Base-by-base conservation (phyloP, 2,888 invertebrate species). In the Acleris holmiana region DNA sequence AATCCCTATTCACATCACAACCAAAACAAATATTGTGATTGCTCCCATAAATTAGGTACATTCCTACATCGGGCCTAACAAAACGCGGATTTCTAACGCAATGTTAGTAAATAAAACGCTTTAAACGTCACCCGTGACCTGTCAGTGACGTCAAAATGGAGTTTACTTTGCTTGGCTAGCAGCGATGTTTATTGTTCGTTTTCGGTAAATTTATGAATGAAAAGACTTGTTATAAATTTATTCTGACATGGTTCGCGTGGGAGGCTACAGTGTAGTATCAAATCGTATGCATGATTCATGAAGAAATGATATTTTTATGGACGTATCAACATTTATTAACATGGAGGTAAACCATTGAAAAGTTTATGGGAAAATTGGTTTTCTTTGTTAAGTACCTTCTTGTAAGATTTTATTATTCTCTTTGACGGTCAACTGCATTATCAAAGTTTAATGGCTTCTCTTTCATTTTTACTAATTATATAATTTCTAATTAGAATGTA, bases 121-220 rank as follows among this genome's bases (percentile, higher is more conserved):
- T 13, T 23, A 59, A 59, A 64, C 54, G 64, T 59, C 64, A 54
- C 44, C 18, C 7, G 21, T 57, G 40, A 61, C 44, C 41, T 49
- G 55, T 41, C 35, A 29, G 25, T 46, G 46, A 57, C 57, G 51
- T 59, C 54, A 50, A 58, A 53, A 65, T 60, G 54, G 54, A 60
- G 44, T 29, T 29, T 29, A 8, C n/a, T 54, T 15, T 29, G 29
- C n/a, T 54, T 15, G 4, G 15, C 18, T 46, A 46, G 53, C 17
- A 53, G 21, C 48, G 55, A 65, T 65, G 60, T 65, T 65, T 65
- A 55, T 55, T 65, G 65, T 65, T 50, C 53, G 44, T 60, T 65
- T 60, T 55, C 60, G 25, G 54, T 60, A 44, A 29, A 60, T 65
- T 65, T 60, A 60, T 65, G 65, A 65, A 65, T 65, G 65, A 65